These are phyloP conservation scores for Cirrhinus mrigala DNA, from an alignment of 2,797 vertebrate genomes.

Conservation along the genomic window DNA sequence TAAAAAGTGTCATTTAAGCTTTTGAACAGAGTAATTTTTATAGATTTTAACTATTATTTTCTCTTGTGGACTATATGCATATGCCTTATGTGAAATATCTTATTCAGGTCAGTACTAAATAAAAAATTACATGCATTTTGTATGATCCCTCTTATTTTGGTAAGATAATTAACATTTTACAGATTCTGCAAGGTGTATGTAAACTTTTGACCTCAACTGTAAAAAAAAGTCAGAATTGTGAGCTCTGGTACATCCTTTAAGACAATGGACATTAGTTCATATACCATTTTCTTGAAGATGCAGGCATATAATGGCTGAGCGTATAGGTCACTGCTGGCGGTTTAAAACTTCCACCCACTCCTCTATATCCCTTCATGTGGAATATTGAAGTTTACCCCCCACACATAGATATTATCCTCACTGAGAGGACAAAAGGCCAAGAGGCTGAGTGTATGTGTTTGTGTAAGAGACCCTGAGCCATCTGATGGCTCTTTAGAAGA, in stretches of 20 bases:
- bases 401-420: not conserved
- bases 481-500: slow-evolving; percentile 32
- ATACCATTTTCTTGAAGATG: slow-evolving; percentile 27
- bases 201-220: too few relatives aligned
- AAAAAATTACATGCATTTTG: too few relatives aligned
- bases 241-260: not conserved
- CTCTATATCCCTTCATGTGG: not conserved
- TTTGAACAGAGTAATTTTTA: too few relatives aligned
- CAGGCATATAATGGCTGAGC: not conserved
- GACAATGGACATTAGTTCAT: not conserved
- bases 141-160: too few relatives aligned
- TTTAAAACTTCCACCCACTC: not conserved
- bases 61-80: too few relatives aligned
- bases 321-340: slow-evolving; percentile 14
- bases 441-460: slow-evolving; percentile 19
- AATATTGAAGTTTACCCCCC: not conserved
- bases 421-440: slow-evolving; percentile 9
- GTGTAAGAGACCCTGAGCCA: slow-evolving; percentile 21
- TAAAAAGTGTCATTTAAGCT: too few relatives aligned
- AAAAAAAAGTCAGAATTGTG: too few relatives aligned
- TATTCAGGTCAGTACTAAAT: too few relatives aligned
- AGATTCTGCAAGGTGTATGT: too few relatives aligned
- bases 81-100: too few relatives aligned
- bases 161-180: too few relatives aligned
- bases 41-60: too few relatives aligned